Evolutionary conservation across 1,140 invertebrate genomes (phyloP).

Genomic region (Monomorium pharaonis): DNA sequence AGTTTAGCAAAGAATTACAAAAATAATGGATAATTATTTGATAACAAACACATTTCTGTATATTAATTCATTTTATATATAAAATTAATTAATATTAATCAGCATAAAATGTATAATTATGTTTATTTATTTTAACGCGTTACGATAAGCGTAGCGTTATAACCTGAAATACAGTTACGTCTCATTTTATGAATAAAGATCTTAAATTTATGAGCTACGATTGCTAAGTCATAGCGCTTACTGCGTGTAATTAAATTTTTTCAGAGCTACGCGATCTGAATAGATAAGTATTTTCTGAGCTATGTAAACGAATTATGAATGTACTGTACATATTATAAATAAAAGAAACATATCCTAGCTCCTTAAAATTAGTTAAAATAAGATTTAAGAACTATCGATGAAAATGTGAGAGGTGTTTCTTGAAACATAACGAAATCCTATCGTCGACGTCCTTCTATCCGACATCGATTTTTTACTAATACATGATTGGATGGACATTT

Average conservation of each 20-base stretch:
- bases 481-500: constrained; percentile 35
- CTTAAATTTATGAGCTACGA: constrained; percentile 2
- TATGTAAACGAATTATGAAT: not conserved
- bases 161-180: not conserved
- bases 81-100: constrained; percentile 24
- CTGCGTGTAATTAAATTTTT: constrained; percentile 18
- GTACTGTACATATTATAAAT: not conserved
- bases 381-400: not conserved
- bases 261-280: not conserved
- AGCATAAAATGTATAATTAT: constrained; percentile 4
- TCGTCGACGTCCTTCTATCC: not conserved
- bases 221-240: constrained; percentile 3
- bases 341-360: not conserved
- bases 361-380: not conserved
- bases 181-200: not conserved
- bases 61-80: no score
- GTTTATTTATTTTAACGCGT: not conserved
- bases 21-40: constrained; percentile 26
- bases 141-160: not conserved
- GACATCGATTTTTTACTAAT: not conserved
- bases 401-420: not conserved
- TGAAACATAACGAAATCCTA: not conserved
- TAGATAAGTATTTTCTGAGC: not conserved
- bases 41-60: not conserved
- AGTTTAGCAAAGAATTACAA: not conserved